These are phyloP conservation scores for Symphodus melops DNA, from an alignment of 2,113 vertebrate genomes.

Conservation along the genomic window DNA sequence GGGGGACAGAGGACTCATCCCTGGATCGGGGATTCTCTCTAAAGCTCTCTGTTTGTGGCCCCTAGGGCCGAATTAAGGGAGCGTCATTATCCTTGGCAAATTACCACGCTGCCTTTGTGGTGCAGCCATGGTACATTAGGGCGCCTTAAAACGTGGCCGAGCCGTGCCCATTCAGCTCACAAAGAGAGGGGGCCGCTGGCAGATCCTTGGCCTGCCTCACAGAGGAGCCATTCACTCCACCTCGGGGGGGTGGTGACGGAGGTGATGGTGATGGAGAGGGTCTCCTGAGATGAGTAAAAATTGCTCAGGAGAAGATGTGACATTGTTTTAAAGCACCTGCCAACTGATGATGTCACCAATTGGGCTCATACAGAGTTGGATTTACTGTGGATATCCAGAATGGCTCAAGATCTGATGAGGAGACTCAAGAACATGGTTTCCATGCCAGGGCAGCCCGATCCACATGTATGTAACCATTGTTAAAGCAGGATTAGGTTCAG, in stretches of 20 bases:
- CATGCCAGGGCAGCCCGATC: no score
- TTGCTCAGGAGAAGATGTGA: conserved; percentile 25
- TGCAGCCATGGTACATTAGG: conserved; percentile 83
- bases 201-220: conserved; percentile 88
- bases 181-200: conserved; percentile 86
- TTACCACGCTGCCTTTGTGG: conserved; percentile 84
- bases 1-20: conserved; percentile 69
- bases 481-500: not conserved
- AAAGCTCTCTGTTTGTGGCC: conserved; percentile 81
- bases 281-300: conserved; percentile 64
- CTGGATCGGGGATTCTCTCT: conserved; percentile 77
- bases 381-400: conserved; percentile 1
- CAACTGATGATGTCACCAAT: conserved; percentile 52
- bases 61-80: conserved; percentile 80
- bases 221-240: conserved; percentile 87
- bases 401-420: not conserved
- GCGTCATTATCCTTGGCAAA: conserved; percentile 89
- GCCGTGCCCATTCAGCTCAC: conserved; percentile 85
- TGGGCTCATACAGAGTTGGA: not conserved
- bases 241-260: conserved; percentile 57
- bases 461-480: not conserved
- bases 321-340: conserved; percentile 20
- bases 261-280: conserved; percentile 46
- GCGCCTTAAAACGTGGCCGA: conserved; percentile 82
- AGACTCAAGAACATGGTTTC: not conserved